These are phyloP conservation scores for Bombus sibiricus DNA, from an alignment of 1,140 invertebrate genomes.

Conservation along the genomic window DNA sequence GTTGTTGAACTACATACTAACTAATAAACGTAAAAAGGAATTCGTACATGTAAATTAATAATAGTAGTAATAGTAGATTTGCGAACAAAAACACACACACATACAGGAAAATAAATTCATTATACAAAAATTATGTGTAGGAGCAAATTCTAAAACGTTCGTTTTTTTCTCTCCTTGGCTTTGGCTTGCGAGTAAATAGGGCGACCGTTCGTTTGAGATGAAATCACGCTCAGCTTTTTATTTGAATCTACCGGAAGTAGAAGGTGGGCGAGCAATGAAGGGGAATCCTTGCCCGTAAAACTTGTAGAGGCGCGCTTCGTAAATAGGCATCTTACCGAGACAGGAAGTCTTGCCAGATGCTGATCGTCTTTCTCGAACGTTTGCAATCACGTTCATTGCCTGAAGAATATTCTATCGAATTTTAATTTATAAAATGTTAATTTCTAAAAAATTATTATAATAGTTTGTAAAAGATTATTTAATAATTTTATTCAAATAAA, in stretches of 20 bases:
- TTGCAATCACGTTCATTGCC: constrained; percentile 44
- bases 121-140: no score
- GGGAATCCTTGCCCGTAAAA: constrained; percentile 57
- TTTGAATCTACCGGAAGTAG: constrained; percentile 52
- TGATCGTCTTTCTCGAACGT: constrained; percentile 44
- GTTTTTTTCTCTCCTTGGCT: background rate
- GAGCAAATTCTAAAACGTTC: background rate
- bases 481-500: no score
- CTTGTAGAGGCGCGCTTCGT: constrained; percentile 49
- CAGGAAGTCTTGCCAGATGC: constrained; percentile 64
- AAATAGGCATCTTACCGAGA: constrained; percentile 55
- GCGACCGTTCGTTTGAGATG: background rate
- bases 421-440: background rate
- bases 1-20: no score
- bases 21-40: no score
- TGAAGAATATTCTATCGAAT: background rate
- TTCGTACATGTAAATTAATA: no score
- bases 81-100: background rate
- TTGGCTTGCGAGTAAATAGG: background rate
- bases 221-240: constrained; percentile 53
- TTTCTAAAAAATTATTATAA: no score
- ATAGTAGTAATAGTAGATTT: background rate
- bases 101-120: background rate
- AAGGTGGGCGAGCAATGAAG: constrained; percentile 45
- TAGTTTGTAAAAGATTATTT: no score